Evolutionary conservation across 2,888 invertebrate genomes (phyloP).

Genomic region (Therioaphis trifolii): DNA sequence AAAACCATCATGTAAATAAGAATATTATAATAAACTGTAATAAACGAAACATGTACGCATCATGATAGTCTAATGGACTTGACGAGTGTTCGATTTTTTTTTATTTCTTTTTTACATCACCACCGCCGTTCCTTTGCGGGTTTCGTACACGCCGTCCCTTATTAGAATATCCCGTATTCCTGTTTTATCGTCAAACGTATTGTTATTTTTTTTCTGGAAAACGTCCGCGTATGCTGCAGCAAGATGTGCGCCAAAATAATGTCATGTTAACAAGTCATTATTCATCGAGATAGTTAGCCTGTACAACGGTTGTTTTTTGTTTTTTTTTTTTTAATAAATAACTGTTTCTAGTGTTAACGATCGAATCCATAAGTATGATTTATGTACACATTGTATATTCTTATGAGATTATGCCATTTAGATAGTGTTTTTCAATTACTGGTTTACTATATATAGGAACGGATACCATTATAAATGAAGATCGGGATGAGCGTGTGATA

Average conservation of each 20-base stretch:
- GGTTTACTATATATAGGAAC: background rate
- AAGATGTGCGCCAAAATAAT: too few relatives aligned
- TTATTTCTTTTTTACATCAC: background rate
- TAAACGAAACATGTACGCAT: background rate
- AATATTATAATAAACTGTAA: background rate
- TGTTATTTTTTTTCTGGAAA: too few relatives aligned
- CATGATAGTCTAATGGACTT: slow-evolving; percentile 9
- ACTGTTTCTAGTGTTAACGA: too few relatives aligned
- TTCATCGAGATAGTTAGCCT: too few relatives aligned
- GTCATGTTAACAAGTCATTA: too few relatives aligned
- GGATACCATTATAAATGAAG: background rate
- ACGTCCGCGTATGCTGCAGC: too few relatives aligned
- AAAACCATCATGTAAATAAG: slow-evolving; percentile 5
- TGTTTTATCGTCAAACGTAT: too few relatives aligned
- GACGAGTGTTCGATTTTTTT: background rate
- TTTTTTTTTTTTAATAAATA: too few relatives aligned
- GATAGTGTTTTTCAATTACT: background rate
- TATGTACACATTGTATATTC: background rate
- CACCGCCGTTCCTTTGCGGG: background rate
- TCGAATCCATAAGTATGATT: background rate
- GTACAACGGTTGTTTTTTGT: too few relatives aligned
- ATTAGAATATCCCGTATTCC: too few relatives aligned
- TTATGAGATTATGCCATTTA: background rate
- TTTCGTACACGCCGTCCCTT: background rate
- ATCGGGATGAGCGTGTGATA: background rate